These are phyloP conservation scores for Passer domesticus DNA, from an alignment of 2,113 vertebrate species.

Conservation along the genomic window DNA sequence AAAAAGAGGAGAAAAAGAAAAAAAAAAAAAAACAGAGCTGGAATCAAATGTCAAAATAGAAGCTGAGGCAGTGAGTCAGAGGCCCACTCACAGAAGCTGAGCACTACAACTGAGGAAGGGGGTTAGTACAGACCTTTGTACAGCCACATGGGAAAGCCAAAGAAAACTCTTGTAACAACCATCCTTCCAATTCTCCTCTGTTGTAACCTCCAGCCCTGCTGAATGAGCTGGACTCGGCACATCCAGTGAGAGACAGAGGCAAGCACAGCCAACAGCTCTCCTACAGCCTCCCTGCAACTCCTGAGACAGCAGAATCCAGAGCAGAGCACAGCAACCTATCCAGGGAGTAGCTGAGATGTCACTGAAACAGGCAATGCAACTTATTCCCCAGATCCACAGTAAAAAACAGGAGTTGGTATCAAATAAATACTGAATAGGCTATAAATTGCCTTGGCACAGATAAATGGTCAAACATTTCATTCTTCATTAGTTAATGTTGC, in stretches of 20 bases:
- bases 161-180: background rate
- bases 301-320: background rate
- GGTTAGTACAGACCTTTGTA: background rate
- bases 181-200: background rate
- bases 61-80: background rate
- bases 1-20: background rate
- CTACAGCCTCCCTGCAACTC: background rate
- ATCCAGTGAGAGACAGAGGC: background rate
- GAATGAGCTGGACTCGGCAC: background rate
- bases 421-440: background rate
- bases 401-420: background rate
- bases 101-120: background rate
- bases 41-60: background rate
- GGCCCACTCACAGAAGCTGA: background rate
- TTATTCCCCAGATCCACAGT: background rate
- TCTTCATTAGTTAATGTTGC: background rate
- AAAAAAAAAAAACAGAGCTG: background rate
- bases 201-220: background rate
- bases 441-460: background rate
- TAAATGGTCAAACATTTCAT: background rate
- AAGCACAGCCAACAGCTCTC: fast-evolving
- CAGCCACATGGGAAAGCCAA: background rate
- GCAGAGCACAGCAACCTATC: fast-evolving
- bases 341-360: background rate
- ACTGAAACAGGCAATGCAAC: background rate